Percentiles rank a stretch among this genome's conserved stretches.
These are phyloP conservation scores for Haemorhous mexicanus DNA, from an alignment of 2,113 vertebrate genomes.

Conservation along the genomic window DNA sequence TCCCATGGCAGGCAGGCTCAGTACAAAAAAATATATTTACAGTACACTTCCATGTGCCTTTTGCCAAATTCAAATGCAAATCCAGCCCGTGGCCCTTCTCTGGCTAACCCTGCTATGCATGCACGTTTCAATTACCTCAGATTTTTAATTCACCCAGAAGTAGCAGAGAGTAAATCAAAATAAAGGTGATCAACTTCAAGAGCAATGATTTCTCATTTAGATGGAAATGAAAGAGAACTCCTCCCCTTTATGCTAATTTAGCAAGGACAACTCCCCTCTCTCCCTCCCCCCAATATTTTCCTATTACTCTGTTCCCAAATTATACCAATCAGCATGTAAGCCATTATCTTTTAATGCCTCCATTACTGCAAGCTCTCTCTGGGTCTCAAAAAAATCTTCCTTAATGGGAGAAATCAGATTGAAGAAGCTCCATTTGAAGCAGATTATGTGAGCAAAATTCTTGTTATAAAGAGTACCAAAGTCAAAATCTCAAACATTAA, in stretches of 20 bases:
- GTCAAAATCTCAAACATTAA: constrained; percentile 24
- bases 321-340: constrained; percentile 64
- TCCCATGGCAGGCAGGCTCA: background rate
- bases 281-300: constrained; percentile 35
- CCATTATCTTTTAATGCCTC: constrained; percentile 65
- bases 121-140: background rate
- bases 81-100: background rate
- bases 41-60: constrained; percentile 3
- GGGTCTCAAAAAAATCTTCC: constrained; percentile 58
- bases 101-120: background rate
- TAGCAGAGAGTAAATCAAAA: constrained; percentile 34
- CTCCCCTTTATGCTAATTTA: constrained; percentile 46
- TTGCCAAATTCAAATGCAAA: constrained; percentile 45
- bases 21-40: background rate
- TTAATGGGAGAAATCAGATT: constrained; percentile 45
- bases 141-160: background rate
- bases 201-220: constrained; percentile 36
- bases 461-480: constrained; percentile 25
- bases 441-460: constrained; percentile 37
- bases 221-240: constrained; percentile 28
- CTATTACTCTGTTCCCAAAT: constrained; percentile 57
- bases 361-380: constrained; percentile 48
- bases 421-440: constrained; percentile 55
- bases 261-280: background rate
- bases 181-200: constrained; percentile 20